Evolutionary conservation across 1,140 invertebrate genomes (phyloP).

Genomic region (Apis cerana): DNA sequence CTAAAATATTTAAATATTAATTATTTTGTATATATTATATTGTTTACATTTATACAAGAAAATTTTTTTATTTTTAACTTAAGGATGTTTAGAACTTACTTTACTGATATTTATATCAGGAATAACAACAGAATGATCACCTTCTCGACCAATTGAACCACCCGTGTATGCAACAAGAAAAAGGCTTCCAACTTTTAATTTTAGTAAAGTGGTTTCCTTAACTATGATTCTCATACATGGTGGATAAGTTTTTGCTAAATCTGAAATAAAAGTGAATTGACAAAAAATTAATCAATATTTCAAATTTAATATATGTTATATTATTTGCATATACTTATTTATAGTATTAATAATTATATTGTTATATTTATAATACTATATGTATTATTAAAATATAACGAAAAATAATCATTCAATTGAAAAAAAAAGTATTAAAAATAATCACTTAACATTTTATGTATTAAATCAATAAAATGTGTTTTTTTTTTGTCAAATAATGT

Average conservation of each 20-base stretch:
- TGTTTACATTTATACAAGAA: neutral
- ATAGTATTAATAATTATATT: neutral
- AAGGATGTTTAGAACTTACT: constrained; percentile 75
- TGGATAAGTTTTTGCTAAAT: constrained; percentile 87
- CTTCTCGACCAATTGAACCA: constrained; percentile 92
- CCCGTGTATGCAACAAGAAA: constrained; percentile 94
- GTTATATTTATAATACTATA: neutral
- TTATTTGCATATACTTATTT: neutral
- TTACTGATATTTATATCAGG: constrained; percentile 91
- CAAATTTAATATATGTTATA: neutral
- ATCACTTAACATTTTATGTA: neutral
- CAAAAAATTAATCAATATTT: neutral
- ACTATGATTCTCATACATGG: constrained; percentile 95
- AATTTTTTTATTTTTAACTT: neutral
- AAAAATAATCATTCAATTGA: neutral
- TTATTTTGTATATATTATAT: neutral
- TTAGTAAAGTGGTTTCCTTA: constrained; percentile 85
- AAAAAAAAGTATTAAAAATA: neutral
- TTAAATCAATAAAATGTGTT: neutral
- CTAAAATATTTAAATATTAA: constrained; percentile 79
- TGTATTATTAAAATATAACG: neutral
- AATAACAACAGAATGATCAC: constrained; percentile 87
- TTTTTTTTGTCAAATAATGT: neutral
- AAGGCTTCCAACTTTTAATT: constrained; percentile 88
- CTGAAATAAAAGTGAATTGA: constrained; percentile 79